Base-by-base conservation (phyloP, 2,888 invertebrate species). In the Acronicta leporina region DNA sequence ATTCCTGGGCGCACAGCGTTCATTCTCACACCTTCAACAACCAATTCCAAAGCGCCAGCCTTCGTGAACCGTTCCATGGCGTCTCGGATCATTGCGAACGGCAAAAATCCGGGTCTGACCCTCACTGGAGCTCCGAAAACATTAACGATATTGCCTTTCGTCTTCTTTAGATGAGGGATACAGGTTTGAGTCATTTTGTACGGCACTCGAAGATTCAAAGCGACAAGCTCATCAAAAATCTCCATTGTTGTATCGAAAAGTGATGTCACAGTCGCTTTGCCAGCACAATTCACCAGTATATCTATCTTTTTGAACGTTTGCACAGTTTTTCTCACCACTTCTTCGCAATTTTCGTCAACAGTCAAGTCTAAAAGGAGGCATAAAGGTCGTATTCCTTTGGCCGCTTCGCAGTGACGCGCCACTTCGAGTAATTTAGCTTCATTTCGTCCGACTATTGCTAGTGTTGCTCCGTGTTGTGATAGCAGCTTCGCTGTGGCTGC, bases 1-100 rank as follows among this genome's bases (percentile, higher is more conserved):
- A 89, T 74, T 0, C 90, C 91, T 1, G 91, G 88, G 20, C 89
- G 73, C 0, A 91, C 90, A 1, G 89, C 89, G 44, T 90, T 91
- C 84, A 91, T 89, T 49, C 88, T 80, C 0, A 91, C 80, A 0
- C 89, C 90, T 57, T 87, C 89, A 0, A 80, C 73, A 0, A 84
- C 84, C n/a, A 90, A 56, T 63, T 91, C 91, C 7, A 87, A 63
- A 2, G 87, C 87, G 3, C 87, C 89, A 0, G 85, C 79, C 45
- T 83, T 85, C 0, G 90, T 90, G 57, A 91, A 90, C 25, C 82
- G 78, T 43, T 89, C 87, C 52, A 90, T 42, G 0, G 89, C 90
- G 40, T 87, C 87, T 57, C 77, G 72, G 9, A 87, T 82, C 86
- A 90, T 89, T 0, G 82, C 77, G 27, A 81, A 85, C 0, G 85